These are phyloP conservation scores for Athalia rosae DNA, from an alignment of 2,888 invertebrate species.

Conservation along the genomic window DNA sequence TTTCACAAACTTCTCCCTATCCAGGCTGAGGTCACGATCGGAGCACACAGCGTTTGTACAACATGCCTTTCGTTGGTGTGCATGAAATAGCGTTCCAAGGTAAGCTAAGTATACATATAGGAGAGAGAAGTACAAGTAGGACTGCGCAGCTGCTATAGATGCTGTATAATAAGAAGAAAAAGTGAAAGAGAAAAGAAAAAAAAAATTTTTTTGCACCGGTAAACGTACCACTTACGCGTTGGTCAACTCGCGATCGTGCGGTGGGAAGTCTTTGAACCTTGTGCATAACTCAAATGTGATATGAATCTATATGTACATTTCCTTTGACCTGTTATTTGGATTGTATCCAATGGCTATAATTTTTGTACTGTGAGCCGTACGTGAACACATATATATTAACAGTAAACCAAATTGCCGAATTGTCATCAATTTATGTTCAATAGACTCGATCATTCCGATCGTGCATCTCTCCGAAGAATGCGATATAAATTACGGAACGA, in stretches of 20 bases:
- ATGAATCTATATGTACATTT: conserved; percentile 13
- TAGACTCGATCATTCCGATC: too few species aligned
- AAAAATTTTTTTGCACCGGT: conserved; percentile 13
- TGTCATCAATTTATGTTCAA: too few species aligned
- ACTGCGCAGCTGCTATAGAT: too few species aligned
- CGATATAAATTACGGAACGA: too few species aligned
- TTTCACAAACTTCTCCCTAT: conserved; percentile 19
- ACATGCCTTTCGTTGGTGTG: not conserved
- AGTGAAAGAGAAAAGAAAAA: not conserved
- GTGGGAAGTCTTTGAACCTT: not conserved
- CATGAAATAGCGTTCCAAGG: too few species aligned
- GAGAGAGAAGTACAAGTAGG: too few species aligned
- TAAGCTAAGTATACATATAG: too few species aligned
- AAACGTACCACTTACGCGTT: not conserved
- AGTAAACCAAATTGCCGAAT: too few species aligned
- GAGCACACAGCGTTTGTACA: not conserved
- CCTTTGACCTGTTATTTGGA: not conserved
- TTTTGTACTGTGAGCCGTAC: too few species aligned
- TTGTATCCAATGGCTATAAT: too few species aligned
- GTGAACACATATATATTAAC: too few species aligned
- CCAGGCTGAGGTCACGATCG: conserved; percentile 40
- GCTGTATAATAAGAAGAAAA: not conserved
- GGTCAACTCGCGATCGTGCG: not conserved
- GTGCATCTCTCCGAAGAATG: too few species aligned
- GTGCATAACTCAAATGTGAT: conserved; percentile 25